Evolutionary conservation across 2,797 vertebrate genomes (phyloP).

Genomic region (Gadopsis bispinosus): DNA sequence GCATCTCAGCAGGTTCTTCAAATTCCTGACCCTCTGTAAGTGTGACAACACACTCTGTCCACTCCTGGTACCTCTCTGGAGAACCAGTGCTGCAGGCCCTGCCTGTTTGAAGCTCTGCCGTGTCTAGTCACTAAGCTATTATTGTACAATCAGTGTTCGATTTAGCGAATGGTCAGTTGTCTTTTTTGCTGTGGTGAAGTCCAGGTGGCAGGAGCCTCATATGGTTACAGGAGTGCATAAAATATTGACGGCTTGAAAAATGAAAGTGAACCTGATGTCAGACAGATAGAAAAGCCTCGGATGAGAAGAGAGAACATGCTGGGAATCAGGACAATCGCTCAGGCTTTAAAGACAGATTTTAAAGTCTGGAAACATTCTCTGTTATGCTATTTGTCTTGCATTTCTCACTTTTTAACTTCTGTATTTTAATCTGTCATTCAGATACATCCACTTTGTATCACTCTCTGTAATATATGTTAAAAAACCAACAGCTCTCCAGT

Average conservation of each 20-base stretch:
- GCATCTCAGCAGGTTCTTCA: background rate
- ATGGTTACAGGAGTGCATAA: background rate
- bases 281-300: background rate
- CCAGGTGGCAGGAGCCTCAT: no score
- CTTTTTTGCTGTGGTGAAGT: background rate
- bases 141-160: background rate
- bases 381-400: constrained; percentile 10
- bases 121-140: background rate
- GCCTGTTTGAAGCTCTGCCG: background rate
- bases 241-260: constrained; percentile 25
- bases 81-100: background rate
- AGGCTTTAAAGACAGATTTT: constrained; percentile 21
- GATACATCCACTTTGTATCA: constrained; percentile 18
- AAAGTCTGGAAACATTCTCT: constrained; percentile 26
- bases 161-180: background rate
- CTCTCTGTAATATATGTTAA: background rate
- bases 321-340: constrained; percentile 18
- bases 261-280: constrained; percentile 20
- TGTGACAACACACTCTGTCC: background rate
- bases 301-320: constrained; percentile 30
- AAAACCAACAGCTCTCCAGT: constrained; percentile 33
- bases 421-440: constrained; percentile 33
- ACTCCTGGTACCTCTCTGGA: background rate
- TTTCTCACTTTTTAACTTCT: constrained; percentile 16
- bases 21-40: background rate